Evolutionary conservation across 2,797 vertebrate genomes (phyloP).

Genomic region (Sebastes itinus): DNA sequence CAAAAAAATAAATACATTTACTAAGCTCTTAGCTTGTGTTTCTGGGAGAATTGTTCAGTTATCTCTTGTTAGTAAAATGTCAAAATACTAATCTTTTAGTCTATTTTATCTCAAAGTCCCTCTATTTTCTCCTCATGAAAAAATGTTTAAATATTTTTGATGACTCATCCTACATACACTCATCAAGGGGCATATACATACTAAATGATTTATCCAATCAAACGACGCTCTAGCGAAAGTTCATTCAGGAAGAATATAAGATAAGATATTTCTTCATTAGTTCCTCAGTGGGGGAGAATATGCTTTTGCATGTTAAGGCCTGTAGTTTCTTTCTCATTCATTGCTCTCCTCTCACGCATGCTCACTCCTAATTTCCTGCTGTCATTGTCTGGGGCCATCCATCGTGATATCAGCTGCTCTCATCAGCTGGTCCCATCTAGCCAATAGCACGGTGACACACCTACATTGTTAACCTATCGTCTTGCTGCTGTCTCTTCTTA

Average conservation of each 20-base stretch:
- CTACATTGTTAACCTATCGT: background rate
- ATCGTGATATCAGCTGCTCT: background rate
- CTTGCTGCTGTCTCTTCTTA: background rate
- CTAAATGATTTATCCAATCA: background rate
- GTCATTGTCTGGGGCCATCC: background rate
- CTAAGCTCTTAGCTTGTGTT: background rate
- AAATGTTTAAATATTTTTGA: background rate
- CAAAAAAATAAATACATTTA: background rate
- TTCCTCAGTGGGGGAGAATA: no score
- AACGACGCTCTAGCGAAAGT: background rate
- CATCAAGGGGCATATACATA: background rate
- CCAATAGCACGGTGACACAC: background rate
- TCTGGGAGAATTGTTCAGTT: background rate
- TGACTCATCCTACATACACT: background rate
- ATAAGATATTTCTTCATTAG: no score
- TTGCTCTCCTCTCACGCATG: no score
- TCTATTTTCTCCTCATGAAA: background rate
- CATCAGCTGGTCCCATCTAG: background rate
- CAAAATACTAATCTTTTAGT: background rate
- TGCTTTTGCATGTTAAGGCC: background rate
- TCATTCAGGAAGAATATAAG: background rate
- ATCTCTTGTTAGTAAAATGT: background rate
- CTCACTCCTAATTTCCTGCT: background rate
- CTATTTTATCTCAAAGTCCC: background rate
- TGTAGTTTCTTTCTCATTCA: background rate